Evolutionary conservation across 2,797 vertebrate species (phyloP).

Genomic region (Scolopax rusticola): DNA sequence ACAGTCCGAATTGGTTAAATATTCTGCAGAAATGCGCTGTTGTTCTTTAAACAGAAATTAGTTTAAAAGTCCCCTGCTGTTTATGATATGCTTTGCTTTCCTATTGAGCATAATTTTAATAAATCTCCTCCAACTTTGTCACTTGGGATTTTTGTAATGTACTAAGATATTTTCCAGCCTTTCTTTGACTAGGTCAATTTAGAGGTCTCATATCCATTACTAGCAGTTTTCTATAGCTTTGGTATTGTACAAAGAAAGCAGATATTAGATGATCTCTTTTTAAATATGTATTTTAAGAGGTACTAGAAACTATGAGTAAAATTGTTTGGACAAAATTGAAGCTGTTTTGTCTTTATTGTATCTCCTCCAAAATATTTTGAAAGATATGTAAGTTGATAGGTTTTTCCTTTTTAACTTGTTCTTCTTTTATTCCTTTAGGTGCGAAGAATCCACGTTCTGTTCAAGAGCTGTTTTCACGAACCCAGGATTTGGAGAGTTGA

Average conservation of each 20-base stretch:
- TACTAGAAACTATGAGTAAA: neutral
- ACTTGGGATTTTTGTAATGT: neutral
- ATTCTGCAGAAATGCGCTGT: neutral
- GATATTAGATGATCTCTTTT: neutral
- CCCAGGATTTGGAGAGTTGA: neutral
- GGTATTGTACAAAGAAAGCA: neutral
- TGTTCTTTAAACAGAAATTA: neutral
- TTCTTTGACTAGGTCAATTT: neutral
- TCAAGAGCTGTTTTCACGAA: neutral
- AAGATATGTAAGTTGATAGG: neutral
- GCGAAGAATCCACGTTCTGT: neutral
- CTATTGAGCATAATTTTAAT: neutral
- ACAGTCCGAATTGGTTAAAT: neutral
- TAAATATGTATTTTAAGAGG: neutral
- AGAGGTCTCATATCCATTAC: neutral
- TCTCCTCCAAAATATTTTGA: neutral
- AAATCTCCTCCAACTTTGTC: neutral
- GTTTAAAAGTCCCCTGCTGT: neutral
- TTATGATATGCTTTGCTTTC: neutral
- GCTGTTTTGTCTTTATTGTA: neutral
- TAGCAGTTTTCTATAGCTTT: neutral
- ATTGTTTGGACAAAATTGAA: neutral
- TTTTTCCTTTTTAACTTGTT: neutral
- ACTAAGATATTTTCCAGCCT: neutral
- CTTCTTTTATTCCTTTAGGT: neutral